phyloP scores from a whole-genome alignment of 1,140 invertebrate species.

The Adoxophyes honmai region DNA sequence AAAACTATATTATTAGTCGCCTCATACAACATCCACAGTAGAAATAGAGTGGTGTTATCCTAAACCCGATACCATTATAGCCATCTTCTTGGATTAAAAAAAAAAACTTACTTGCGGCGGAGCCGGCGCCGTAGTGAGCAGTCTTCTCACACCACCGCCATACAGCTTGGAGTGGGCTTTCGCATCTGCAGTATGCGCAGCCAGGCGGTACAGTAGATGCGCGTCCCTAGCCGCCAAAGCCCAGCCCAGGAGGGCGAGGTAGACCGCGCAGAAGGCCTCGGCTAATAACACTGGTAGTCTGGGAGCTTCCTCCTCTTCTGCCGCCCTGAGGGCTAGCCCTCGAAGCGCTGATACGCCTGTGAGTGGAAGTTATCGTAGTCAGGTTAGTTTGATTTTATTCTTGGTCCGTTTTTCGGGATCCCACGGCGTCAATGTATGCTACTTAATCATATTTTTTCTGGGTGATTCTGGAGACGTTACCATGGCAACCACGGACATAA shows the following conservation, averaged over 20 bases:
- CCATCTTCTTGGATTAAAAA: not conserved
- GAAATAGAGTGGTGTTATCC: no score
- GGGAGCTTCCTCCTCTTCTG: conserved; percentile 97
- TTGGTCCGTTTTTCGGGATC: no score
- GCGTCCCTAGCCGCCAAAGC: conserved; percentile 96
- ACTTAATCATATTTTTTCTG: no score
- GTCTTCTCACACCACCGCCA: conserved; percentile 95
- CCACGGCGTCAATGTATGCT: no score
- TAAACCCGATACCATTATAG: no score
- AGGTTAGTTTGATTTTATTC: no score
- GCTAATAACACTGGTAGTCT: conserved; percentile 94
- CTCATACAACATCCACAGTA: no score
- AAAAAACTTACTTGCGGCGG: conserved; percentile 40
- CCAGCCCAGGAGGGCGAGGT: conserved; percentile 94
- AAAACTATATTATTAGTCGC: no score
- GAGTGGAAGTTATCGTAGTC: conserved; percentile 3
- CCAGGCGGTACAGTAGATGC: conserved; percentile 92
- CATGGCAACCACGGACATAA: no score
- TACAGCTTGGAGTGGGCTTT: conserved; percentile 93
- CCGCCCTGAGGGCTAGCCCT: conserved; percentile 92
- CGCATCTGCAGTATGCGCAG: conserved; percentile 89
- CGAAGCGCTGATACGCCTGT: conserved; percentile 92
- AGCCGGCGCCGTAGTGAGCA: conserved; percentile 85
- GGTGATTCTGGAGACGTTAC: no score
- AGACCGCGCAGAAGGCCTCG: conserved; percentile 95